Evolutionary conservation across 2,888 invertebrate genomes (phyloP).

Genomic region (Synergus gifuensis): DNA sequence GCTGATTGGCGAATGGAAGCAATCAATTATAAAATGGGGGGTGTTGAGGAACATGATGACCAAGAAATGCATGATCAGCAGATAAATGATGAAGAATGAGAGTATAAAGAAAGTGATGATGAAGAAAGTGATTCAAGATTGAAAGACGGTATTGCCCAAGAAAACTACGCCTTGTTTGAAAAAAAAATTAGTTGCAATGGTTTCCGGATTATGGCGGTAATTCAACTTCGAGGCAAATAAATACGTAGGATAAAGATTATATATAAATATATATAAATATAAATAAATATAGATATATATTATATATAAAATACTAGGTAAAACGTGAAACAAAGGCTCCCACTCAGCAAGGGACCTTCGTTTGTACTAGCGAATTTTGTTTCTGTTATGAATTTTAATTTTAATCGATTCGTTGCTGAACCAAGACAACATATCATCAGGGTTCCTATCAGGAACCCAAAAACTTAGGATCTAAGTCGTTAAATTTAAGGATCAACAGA

Average conservation of each 20-base stretch:
- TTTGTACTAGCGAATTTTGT: conserved; percentile 57
- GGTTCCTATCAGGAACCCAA: conserved; percentile 60
- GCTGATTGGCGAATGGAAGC: background rate
- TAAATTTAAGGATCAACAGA: conserved; percentile 60
- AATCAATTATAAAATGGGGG: background rate
- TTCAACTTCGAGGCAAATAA: conserved; percentile 31
- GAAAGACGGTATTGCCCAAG: conserved; percentile 7
- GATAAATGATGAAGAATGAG: background rate
- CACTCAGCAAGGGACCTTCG: conserved; percentile 68
- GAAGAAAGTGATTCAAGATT: conserved; percentile 1
- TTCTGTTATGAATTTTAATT: conserved; percentile 60
- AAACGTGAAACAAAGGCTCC: conserved; percentile 51
- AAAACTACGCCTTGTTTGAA: conserved; percentile 26
- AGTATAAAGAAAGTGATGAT: background rate
- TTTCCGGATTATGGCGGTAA: conserved; percentile 10
- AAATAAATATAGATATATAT: conserved; percentile 44
- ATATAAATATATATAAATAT: conserved; percentile 49
- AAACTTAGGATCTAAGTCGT: conserved; percentile 67
- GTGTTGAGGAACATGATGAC: background rate
- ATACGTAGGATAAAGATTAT: conserved; percentile 43
- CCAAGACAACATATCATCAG: conserved; percentile 75
- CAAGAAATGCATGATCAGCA: background rate
- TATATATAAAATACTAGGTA: conserved; percentile 32
- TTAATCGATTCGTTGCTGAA: conserved; percentile 72
- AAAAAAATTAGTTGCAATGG: conserved; percentile 7